Evolutionary conservation across 2,113 vertebrate species (phyloP).

Genomic region (Gnathonemus longibarbis): DNA sequence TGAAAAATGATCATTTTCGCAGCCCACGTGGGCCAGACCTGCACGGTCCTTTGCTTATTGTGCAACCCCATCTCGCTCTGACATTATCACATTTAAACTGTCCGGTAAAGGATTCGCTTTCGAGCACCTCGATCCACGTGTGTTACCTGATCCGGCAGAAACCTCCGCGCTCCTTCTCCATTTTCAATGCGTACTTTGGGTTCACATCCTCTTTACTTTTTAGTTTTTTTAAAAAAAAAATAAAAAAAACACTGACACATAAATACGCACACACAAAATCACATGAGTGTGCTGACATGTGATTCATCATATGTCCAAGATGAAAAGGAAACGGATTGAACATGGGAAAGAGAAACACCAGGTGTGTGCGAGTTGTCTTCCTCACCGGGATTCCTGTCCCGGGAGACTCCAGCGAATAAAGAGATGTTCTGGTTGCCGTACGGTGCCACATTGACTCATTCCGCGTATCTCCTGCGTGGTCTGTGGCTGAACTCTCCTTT

Average conservation of each 20-base stretch:
- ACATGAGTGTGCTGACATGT: background rate
- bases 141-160: background rate
- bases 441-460: background rate
- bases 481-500: background rate
- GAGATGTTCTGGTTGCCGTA: background rate
- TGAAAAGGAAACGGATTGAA: background rate
- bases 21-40: background rate
- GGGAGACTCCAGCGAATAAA: conserved; percentile 1
- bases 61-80: background rate
- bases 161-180: conserved; percentile 13
- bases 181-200: conserved; percentile 20
- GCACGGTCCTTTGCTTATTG: background rate
- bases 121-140: background rate
- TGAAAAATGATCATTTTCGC: background rate
- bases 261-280: background rate
- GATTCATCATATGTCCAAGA: background rate
- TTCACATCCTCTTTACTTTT: background rate
- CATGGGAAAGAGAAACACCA: conserved; percentile 16
- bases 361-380: conserved; percentile 30
- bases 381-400: conserved; percentile 34
- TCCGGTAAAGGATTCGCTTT: background rate
- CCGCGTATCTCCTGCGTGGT: background rate
- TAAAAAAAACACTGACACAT: background rate
- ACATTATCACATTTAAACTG: background rate
- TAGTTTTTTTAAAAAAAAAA: background rate